A percentile compares a stretch with the other conserved stretches of the same genome.
Evolutionary conservation across 2,797 vertebrate genomes (phyloP).

Genomic region (Darevskia mixta): DNA sequence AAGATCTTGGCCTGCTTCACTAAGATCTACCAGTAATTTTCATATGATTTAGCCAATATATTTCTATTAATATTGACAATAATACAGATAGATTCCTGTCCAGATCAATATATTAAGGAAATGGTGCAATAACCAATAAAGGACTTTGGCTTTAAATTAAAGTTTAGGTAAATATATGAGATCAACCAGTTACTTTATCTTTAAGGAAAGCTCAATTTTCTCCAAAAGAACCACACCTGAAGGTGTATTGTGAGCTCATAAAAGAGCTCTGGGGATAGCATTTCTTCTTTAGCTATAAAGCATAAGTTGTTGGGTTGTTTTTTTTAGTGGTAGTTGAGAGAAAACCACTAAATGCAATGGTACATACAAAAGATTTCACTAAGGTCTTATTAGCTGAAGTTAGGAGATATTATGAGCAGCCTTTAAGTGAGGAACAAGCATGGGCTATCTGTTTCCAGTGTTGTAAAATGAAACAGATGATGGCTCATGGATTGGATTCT

Average conservation of each 20-base stretch:
- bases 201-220: constrained; percentile 49
- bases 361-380: accelerated
- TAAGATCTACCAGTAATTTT: neutral
- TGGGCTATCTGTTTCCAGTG: constrained; percentile 83
- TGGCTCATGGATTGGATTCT: neutral
- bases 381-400: constrained; percentile 74
- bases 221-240: constrained; percentile 59
- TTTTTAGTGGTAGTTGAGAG: neutral
- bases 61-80: neutral
- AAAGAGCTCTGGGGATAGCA: neutral
- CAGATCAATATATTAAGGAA: neutral
- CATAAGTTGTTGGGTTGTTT: neutral
- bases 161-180: neutral
- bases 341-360: constrained; percentile 37
- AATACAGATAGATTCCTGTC: neutral
- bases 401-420: constrained; percentile 71
- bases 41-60: neutral
- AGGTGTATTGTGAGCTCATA: constrained; percentile 18
- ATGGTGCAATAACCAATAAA: neutral
- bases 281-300: accelerated
- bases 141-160: neutral
- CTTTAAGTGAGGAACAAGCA: constrained; percentile 82
- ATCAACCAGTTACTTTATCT: constrained; percentile 4
- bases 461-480: constrained; percentile 54
- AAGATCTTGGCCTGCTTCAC: neutral